Base-by-base conservation (phyloP, 2,113 vertebrate genomes). In the Dipodomys merriami region DNA sequence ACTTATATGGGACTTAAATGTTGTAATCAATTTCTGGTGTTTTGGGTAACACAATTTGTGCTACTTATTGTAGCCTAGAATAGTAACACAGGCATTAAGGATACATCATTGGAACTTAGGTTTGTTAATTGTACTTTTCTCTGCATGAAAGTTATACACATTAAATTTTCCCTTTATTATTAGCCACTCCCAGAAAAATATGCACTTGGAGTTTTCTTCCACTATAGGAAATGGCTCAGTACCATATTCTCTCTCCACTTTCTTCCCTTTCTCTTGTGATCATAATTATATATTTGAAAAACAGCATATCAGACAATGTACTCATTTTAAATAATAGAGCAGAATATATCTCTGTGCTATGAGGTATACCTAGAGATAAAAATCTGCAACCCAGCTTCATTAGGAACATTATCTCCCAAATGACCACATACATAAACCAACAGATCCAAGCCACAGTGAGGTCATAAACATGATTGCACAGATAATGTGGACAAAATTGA, bases 401-500 rank as follows among this genome's bases (percentile, higher is more conserved):
- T 88, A 94, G 30, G 39, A 71, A 23, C 49, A 69, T 94, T 94
- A 92, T 78, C 67, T 93, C 27, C 71, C 88, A 44, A 83, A 86
- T 84, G 83, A 85, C 68, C 64, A 74, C 74, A 92, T 86, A 74
- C 74, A 92, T 86, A 74, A 60, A 35, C 25, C 35, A 81, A 83
- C 67, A 72, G 30, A 76, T 90, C 23, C 49, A 91, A 93, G 35
- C n/a, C 77, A 86, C 15, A 33, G 29, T 65, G 65, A 91, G 39
- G 76, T 49, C 84, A 72, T 78, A 35, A 93, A 39, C 65, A 35
- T 85, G 72, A 96, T 86, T 81, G 86, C 27, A 71, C 9, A 90
- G 91, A 94, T 68, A 82, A 94, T 76, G 20, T 76, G 44, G 67
- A 80, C 67, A 90, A 90, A 94, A 94, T 83, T 80, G 53, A 64